Percentiles rank a stretch among this genome's conserved stretches.
Evolutionary conservation across 1,140 invertebrate genomes (phyloP).

Genomic region (Drosophila auraria): DNA sequence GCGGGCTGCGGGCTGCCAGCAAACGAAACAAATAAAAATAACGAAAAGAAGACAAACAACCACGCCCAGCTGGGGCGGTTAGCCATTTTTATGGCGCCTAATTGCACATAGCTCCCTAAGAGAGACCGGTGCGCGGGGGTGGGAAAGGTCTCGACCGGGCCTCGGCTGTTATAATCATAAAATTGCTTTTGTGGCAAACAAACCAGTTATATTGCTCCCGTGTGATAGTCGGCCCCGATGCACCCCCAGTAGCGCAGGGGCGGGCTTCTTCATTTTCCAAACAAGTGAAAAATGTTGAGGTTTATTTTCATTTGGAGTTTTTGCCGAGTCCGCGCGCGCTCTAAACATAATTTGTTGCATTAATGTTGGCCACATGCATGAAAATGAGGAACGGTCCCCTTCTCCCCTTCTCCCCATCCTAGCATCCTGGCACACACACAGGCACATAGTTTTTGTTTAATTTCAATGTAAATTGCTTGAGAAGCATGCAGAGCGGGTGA

Average conservation of each 20-base stretch:
- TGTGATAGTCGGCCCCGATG: constrained; percentile 65
- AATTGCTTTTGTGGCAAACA: constrained; percentile 84
- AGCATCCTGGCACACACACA: constrained; percentile 2
- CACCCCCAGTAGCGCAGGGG: constrained; percentile 15
- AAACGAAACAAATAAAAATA: constrained; percentile 42
- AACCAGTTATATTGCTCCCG: constrained; percentile 83
- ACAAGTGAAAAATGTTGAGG: constrained; percentile 83
- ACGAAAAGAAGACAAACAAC: constrained; percentile 72
- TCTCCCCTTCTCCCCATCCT: neutral
- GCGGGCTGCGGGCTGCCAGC: constrained; percentile 41
- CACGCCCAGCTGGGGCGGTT: constrained; percentile 73
- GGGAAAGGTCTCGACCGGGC: constrained; percentile 48
- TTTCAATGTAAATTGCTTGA: constrained; percentile 82
- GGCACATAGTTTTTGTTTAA: constrained; percentile 76
- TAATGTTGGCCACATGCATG: constrained; percentile 75
- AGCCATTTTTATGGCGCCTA: constrained; percentile 82
- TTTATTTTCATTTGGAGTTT: constrained; percentile 83
- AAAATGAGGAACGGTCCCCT: constrained; percentile 26
- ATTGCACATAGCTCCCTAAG: constrained; percentile 66
- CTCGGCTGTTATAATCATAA: constrained; percentile 84
- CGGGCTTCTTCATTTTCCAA: constrained; percentile 70
- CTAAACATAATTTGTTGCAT: constrained; percentile 84
- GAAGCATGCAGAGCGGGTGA: constrained; percentile 29
- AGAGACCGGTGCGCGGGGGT: neutral
- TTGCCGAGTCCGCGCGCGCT: constrained; percentile 59